Conservation (phyloP, 2,888 invertebrate species). For the Hypsopygia costalis region DNA sequence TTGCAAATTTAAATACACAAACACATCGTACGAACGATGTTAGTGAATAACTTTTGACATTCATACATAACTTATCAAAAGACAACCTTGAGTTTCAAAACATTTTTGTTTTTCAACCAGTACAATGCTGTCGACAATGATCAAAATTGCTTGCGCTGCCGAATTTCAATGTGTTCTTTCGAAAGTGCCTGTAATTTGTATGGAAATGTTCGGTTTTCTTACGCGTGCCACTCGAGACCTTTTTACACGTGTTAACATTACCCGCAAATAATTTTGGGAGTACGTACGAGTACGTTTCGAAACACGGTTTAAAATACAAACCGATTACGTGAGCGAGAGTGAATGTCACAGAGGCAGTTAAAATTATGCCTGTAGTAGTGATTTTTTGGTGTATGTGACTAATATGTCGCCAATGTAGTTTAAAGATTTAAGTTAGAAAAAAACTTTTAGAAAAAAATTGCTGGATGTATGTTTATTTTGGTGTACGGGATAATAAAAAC, state of each 20-base stretch:
- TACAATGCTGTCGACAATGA: constrained; percentile 36
- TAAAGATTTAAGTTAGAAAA: too few species aligned
- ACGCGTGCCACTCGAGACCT: constrained; percentile 59
- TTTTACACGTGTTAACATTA: constrained; percentile 58
- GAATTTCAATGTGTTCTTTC: constrained; percentile 64
- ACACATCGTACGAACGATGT: too few species aligned
- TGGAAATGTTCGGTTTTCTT: constrained; percentile 60
- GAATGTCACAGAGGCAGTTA: too few species aligned
- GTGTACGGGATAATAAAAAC: too few species aligned
- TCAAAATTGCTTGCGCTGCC: constrained; percentile 44
- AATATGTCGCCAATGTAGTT: too few species aligned
- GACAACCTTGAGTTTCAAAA: constrained; percentile 2
- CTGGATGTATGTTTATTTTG: too few species aligned
- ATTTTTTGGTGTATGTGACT: too few species aligned
- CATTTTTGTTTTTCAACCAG: constrained; percentile 3
- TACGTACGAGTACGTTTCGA: not conserved
- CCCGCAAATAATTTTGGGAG: constrained; percentile 8
- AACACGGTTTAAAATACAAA: not conserved
- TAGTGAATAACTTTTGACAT: not conserved
- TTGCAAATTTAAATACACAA: too few species aligned
- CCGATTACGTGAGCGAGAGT: too few species aligned
- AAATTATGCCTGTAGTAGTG: too few species aligned
- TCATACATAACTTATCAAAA: constrained; percentile 9
- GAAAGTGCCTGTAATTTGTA: constrained; percentile 73
- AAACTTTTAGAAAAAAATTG: too few species aligned